Evolutionary conservation across 1,140 invertebrate species (phyloP).

Genomic region (Dreissena polymorpha): DNA sequence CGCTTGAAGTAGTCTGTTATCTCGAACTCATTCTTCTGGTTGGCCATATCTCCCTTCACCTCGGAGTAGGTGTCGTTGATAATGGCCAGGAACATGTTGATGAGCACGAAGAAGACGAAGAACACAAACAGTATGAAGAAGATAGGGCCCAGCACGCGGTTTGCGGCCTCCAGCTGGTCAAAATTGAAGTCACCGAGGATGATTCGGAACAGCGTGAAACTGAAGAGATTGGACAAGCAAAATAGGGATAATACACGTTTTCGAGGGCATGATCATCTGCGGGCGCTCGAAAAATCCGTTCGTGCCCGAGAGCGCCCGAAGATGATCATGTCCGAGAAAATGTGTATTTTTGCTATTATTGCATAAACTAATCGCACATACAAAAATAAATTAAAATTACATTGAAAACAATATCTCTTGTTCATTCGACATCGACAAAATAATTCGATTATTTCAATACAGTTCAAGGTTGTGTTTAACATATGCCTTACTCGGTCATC

Average conservation of each 20-base stretch:
- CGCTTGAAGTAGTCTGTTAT: conserved; percentile 84
- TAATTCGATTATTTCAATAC: too few species aligned
- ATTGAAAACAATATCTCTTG: too few species aligned
- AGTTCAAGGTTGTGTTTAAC: too few species aligned
- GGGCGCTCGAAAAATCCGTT: too few species aligned
- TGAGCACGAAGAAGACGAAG: conserved; percentile 90
- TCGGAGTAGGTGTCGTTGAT: conserved; percentile 87
- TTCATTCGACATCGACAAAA: too few species aligned
- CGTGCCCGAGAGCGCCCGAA: too few species aligned
- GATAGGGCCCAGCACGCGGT: conserved; percentile 88
- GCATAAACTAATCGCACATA: too few species aligned
- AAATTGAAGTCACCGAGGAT: conserved; percentile 92
- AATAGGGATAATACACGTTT: conserved; percentile 88
- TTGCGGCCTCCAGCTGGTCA: conserved; percentile 85
- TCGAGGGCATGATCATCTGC: too few species aligned
- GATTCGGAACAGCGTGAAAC: conserved; percentile 87
- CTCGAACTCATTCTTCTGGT: conserved; percentile 85
- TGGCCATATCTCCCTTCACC: conserved; percentile 86
- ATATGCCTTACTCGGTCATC: too few species aligned
- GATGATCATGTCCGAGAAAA: too few species aligned
- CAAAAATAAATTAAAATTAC: too few species aligned
- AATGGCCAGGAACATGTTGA: conserved; percentile 93
- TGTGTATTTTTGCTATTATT: too few species aligned
- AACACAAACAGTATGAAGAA: conserved; percentile 90
- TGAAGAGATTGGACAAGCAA: conserved; percentile 81